phyloP scores from a whole-genome alignment of 1,140 invertebrate genomes.

The Chionoecetes opilio region DNA sequence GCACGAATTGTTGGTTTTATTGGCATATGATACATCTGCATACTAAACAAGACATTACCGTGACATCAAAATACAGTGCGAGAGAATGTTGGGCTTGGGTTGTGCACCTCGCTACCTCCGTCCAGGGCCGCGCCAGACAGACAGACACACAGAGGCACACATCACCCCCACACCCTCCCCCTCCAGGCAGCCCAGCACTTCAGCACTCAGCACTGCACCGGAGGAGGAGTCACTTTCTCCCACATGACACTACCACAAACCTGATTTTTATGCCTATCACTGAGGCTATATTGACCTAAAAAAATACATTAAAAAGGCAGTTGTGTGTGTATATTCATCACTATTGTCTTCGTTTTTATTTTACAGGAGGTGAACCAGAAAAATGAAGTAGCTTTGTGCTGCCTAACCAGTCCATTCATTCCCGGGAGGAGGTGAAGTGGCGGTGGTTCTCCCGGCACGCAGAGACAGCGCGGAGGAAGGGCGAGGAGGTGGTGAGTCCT shows the following conservation, averaged over 20 bases:
- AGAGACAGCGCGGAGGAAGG: neutral
- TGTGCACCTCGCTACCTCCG: neutral
- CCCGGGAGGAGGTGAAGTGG: neutral
- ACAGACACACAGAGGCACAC: neutral
- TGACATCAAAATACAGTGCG: constrained; percentile 9
- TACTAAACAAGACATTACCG: constrained; percentile 1
- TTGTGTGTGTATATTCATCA: neutral
- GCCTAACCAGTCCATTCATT: neutral
- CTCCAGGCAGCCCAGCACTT: neutral
- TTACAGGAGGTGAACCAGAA: neutral
- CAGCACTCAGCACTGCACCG: neutral
- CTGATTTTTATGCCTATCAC: neutral
- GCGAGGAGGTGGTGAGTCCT: neutral
- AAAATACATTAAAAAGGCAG: constrained; percentile 30
- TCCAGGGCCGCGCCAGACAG: neutral
- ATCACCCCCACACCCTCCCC: neutral
- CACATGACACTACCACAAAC: neutral
- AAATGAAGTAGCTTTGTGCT: neutral
- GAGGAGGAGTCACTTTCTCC: neutral
- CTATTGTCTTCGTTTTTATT: neutral
- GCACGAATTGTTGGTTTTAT: constrained; percentile 38
- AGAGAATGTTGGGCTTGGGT: neutral
- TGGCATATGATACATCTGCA: constrained; percentile 28
- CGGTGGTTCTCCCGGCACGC: no score
- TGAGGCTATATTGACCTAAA: neutral